These are phyloP conservation scores for Anneissia japonica DNA, from an alignment of 35 echinoderm and acorn worm species.

Conservation along the genomic window DNA sequence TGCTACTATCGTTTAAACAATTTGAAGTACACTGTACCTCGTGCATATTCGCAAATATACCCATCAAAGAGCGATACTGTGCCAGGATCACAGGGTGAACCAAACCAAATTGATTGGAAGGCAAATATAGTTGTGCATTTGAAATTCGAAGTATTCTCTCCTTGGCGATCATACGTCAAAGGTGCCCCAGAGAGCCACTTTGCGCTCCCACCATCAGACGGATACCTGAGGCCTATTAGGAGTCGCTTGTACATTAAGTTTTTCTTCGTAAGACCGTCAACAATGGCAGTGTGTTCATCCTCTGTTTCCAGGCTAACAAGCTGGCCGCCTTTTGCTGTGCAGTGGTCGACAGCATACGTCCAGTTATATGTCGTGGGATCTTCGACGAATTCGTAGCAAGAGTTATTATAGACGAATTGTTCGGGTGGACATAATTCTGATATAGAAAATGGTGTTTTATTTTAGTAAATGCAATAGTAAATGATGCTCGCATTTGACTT, in stretches of 20 bases:
- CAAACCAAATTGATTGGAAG: background rate
- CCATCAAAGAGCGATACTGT: background rate
- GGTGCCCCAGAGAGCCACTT: background rate
- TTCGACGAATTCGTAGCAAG: background rate
- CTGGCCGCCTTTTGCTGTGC: background rate
- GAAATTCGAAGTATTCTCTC: background rate
- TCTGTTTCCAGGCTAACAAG: background rate
- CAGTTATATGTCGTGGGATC: background rate
- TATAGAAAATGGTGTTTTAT: no score
- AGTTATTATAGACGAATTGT: background rate
- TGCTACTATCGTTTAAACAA: no score
- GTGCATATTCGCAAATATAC: background rate
- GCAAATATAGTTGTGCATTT: background rate
- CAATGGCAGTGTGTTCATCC: background rate
- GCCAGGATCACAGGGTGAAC: background rate
- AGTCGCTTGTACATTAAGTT: background rate
- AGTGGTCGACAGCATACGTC: background rate
- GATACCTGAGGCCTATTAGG: background rate
- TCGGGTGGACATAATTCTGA: background rate
- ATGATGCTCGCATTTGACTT: no score
- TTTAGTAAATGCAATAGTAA: no score
- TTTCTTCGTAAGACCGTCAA: background rate
- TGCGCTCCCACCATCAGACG: background rate
- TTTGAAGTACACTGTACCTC: background rate
- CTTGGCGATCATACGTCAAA: background rate